Evolutionary conservation across 1,140 invertebrate species (phyloP).

Genomic region (Anagrus nilaparvatae): DNA sequence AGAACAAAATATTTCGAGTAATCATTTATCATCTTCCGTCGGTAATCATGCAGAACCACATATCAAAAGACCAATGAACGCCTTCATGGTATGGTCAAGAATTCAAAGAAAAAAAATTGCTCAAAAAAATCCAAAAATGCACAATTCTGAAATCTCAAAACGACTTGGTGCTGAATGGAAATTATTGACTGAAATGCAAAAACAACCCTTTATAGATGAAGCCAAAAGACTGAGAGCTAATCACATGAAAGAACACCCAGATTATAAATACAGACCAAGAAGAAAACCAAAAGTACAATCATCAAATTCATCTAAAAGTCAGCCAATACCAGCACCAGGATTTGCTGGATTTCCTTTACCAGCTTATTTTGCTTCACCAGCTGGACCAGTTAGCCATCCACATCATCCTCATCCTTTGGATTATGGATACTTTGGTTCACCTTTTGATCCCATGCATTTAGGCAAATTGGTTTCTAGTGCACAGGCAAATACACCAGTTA

Average conservation of each 20-base stretch:
- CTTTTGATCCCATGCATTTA: slow-evolving; percentile 53
- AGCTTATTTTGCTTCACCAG: slow-evolving; percentile 45
- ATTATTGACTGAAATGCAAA: slow-evolving; percentile 82
- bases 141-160: slow-evolving; percentile 98
- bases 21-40: slow-evolving; percentile 19
- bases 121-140: slow-evolving; percentile 98
- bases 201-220: slow-evolving; percentile 97
- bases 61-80: slow-evolving; percentile 98
- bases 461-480: slow-evolving; percentile 41
- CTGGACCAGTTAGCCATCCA: slow-evolving; percentile 38
- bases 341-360: slow-evolving; percentile 48
- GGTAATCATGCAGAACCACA: slow-evolving; percentile 42
- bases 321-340: slow-evolving; percentile 65
- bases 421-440: slow-evolving; percentile 50
- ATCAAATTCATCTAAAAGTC: slow-evolving; percentile 51
- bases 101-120: slow-evolving; percentile 97
- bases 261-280: slow-evolving; percentile 92
- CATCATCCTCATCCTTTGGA: slow-evolving; percentile 38
- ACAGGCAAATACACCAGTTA: slow-evolving; percentile 22
- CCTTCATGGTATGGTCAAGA: slow-evolving; percentile 99
- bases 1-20: too few relatives aligned
- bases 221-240: slow-evolving; percentile 90
- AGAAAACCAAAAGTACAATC: slow-evolving; percentile 80
- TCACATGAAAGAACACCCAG: slow-evolving; percentile 98
- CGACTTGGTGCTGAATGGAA: slow-evolving; percentile 98